Percentiles rank a stretch among this genome's conserved stretches.
These are phyloP conservation scores for Eustalomyia histrio DNA, from an alignment of 2,888 invertebrate genomes.

Conservation along the genomic window DNA sequence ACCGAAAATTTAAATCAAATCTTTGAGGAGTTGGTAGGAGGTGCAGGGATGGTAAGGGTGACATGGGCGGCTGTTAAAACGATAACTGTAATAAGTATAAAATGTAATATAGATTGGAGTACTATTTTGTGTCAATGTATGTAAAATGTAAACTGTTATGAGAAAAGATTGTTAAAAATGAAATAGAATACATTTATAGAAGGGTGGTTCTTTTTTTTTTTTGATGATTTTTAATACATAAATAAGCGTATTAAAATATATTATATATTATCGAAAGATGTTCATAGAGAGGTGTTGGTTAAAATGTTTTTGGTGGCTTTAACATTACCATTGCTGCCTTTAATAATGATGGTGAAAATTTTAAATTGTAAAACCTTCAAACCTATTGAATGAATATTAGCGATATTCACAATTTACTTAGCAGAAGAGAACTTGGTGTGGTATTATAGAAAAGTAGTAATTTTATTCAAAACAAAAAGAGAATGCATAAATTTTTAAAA, in stretches of 20 bases:
- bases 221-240: background rate
- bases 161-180: background rate
- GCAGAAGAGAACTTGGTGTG: no score
- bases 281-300: background rate
- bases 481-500: no score
- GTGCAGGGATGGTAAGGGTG: background rate
- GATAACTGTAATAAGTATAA: slow-evolving; percentile 1
- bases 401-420: no score
- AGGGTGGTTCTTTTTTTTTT: background rate
- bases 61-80: background rate
- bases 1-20: slow-evolving; percentile 44
- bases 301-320: background rate
- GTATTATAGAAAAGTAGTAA: no score
- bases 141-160: background rate
- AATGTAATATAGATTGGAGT: slow-evolving; percentile 4
- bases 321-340: background rate
- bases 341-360: background rate
- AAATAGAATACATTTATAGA: background rate
- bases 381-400: no score
- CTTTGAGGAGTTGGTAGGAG: slow-evolving; percentile 3
- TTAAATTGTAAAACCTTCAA: background rate
- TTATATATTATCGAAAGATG: background rate
- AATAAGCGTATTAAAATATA: background rate
- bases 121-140: background rate
- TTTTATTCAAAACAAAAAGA: no score